A percentile compares a stretch with the other conserved stretches of the same genome.
Evolutionary conservation across 2,888 invertebrate species (phyloP).

Genomic region (Epistrophe grossulariae): DNA sequence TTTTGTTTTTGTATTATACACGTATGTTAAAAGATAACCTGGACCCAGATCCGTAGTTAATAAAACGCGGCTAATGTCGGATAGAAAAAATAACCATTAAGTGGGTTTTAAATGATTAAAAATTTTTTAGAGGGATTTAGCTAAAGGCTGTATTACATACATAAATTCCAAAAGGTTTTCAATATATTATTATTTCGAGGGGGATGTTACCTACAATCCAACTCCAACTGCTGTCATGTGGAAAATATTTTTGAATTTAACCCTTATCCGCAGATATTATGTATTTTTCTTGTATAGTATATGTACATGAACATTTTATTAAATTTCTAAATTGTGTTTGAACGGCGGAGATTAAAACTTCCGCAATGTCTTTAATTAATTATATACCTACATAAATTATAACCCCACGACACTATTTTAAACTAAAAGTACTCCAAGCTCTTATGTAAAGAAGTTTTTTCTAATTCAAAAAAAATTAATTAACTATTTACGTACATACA

Average conservation of each 20-base stretch:
- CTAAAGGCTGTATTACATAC: too few relatives aligned
- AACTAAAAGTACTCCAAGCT: not conserved
- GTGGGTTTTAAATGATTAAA: too few relatives aligned
- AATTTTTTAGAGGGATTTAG: too few relatives aligned
- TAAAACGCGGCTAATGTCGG: too few relatives aligned
- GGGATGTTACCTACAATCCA: too few relatives aligned
- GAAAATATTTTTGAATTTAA: not conserved
- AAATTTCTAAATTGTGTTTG: not conserved
- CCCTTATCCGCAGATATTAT: not conserved
- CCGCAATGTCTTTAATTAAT: not conserved
- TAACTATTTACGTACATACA: not conserved
- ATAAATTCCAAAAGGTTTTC: too few relatives aligned
- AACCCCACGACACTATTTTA: not conserved
- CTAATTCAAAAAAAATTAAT: not conserved
- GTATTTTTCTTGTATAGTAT: not conserved
- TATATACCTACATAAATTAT: not conserved
- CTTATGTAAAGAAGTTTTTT: not conserved
- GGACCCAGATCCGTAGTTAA: too few relatives aligned
- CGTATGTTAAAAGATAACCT: too few relatives aligned
- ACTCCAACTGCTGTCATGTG: too few relatives aligned
- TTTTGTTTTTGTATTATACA: too few relatives aligned
- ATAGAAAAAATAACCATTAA: too few relatives aligned
- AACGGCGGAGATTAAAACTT: slow-evolving; percentile 4
- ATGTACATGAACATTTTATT: not conserved
- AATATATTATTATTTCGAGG: too few relatives aligned